Percentiles rank a stretch among this genome's conserved stretches.
Conservation (phyloP, 2,113 vertebrate genomes). For the Cheilinus undulatus region DNA sequence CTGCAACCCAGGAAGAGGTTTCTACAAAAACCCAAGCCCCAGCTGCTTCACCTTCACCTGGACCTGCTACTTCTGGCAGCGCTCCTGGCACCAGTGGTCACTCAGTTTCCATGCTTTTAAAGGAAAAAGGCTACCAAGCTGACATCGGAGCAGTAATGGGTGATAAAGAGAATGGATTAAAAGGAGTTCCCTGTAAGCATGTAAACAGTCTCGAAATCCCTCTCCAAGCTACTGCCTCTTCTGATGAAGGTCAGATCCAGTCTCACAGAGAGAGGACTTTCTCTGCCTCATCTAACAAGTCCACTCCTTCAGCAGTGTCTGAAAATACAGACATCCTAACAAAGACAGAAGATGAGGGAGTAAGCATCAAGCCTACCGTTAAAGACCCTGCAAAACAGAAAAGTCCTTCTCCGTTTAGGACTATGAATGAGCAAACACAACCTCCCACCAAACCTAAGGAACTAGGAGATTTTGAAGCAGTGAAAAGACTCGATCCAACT, state of each 20-base stretch:
- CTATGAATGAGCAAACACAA: slow-evolving; percentile 42
- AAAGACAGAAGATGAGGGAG: slow-evolving; percentile 45
- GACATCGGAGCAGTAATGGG: slow-evolving; percentile 83
- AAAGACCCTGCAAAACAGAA: slow-evolving; percentile 53
- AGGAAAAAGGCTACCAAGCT: slow-evolving; percentile 86
- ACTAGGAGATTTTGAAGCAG: slow-evolving; percentile 66
- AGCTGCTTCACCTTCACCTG: slow-evolving; percentile 56
- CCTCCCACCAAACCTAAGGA: slow-evolving; percentile 44
- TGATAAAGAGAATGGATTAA: slow-evolving; percentile 59
- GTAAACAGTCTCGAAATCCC: slow-evolving; percentile 84
- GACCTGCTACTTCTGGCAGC: background rate
- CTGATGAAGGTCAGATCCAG: slow-evolving; percentile 53
- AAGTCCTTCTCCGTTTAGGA: slow-evolving; percentile 8
- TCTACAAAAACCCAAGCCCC: slow-evolving; percentile 13
- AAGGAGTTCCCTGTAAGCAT: slow-evolving; percentile 71
- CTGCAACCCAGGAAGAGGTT: slow-evolving; percentile 52
- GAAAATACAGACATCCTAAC: slow-evolving; percentile 35
- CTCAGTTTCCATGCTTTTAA: slow-evolving; percentile 84
- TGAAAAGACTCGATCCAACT: slow-evolving; percentile 73
- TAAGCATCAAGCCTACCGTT: slow-evolving; percentile 23
- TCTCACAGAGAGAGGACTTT: slow-evolving; percentile 61
- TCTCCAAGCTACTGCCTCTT: slow-evolving; percentile 63
- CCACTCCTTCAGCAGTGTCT: slow-evolving; percentile 26
- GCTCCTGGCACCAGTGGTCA: slow-evolving; percentile 64
- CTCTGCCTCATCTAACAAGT: slow-evolving; percentile 58